Conservation (phyloP, 2,113 vertebrate species). For the Alces alces region DNA sequence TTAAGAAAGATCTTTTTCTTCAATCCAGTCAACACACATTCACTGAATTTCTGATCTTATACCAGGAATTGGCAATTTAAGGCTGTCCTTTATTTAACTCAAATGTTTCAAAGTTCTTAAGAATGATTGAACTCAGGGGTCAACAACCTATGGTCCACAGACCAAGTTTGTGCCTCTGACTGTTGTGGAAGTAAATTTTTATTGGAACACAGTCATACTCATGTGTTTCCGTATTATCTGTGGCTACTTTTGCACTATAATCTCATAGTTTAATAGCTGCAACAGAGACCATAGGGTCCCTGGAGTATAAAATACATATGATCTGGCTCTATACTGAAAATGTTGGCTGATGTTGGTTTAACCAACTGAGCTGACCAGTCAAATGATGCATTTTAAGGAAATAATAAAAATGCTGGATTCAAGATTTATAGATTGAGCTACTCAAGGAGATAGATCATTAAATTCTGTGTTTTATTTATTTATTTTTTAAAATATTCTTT, state of each 20-base stretch:
- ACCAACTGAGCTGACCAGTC: not conserved
- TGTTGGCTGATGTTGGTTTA: not conserved
- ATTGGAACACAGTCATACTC: not conserved
- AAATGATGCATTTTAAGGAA: conserved; percentile 6
- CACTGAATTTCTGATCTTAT: not conserved
- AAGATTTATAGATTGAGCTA: not conserved
- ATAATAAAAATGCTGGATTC: not conserved
- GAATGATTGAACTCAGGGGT: not conserved
- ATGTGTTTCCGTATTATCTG: not conserved
- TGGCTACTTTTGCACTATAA: not conserved
- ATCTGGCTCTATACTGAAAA: not conserved
- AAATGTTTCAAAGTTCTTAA: not conserved
- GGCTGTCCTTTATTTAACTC: not conserved
- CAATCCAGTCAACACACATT: not conserved
- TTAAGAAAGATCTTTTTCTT: not conserved
- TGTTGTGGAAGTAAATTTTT: not conserved
- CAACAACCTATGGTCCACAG: not conserved
- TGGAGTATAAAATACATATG: not conserved
- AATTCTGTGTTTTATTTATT: not conserved
- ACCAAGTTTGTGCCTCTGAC: not conserved
- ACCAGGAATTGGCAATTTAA: not conserved
- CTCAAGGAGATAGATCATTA: not conserved
- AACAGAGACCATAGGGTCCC: not conserved
- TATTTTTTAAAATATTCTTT: not conserved
- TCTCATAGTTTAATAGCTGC: not conserved